Base-by-base conservation (phyloP, 2,113 vertebrate species). In the Condylura cristata region DNA sequence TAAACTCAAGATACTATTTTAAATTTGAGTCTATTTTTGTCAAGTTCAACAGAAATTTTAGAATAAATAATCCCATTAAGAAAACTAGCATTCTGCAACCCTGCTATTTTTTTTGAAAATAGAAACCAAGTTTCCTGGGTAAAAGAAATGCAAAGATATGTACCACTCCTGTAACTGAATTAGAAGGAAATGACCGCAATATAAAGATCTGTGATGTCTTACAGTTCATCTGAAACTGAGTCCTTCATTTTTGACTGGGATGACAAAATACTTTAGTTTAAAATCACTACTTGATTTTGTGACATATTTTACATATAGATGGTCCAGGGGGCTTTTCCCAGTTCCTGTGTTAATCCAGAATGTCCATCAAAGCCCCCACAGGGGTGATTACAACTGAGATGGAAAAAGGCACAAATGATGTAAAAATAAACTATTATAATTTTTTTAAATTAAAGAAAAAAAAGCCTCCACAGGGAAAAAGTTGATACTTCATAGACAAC, bases 1-100 rank as follows among this genome's bases (percentile, higher is more conserved):
- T 81, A 81, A 66, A 93, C 44, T 80, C 81, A 78, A 66, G 51
- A 30, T 79, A n/a, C 65, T 92, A 71, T 91, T 97, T 89, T 91
- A 95, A 84, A 87, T 90, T 78, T 92, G 56, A 96, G 24, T 44
- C 22, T 53, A 44, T 79, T 89, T 94, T 86, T 90, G 34, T n/a
- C 76, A 89, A 85, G 51, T 34, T 41, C 60, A 86, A 87, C 48
- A 91, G 41, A 82, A 78, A 86, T 74, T 63, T 95, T 85, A 93
- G 68, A 94, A 56, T 78, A 82, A 94, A 71, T 78, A 72, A 72
- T 96, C 70, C 76, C n/a, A n/a, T 86, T 70, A 90, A 75, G 58
- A 89, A 80, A 39, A 65, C 34, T 30, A 74, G 20, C 51, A 41
- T 53, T 78, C 48, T 44, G 56, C 48, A 78, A 22, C 20, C 32